Conservation (phyloP, 2,888 invertebrate species). For the Trichogramma dendrolimi region DNA sequence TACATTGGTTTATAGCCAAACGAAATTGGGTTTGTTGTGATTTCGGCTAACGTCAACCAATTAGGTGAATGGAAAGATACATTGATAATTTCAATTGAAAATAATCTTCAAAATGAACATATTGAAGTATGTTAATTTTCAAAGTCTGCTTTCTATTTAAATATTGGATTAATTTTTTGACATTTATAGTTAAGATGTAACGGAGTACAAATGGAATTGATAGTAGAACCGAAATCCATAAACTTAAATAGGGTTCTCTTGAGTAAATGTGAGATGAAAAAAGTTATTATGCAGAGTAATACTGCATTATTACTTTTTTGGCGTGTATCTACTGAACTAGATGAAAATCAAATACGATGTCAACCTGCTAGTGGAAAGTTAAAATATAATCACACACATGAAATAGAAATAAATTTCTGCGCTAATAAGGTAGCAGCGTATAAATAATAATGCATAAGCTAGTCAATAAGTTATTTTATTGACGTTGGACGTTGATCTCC, state of each 20-base stretch:
- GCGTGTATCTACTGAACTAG: slow-evolving; percentile 54
- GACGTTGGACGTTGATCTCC: slow-evolving; percentile 18
- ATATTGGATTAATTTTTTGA: slow-evolving; percentile 7
- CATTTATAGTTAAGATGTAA: slow-evolving; percentile 51
- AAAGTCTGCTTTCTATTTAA: not conserved
- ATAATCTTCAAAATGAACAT: slow-evolving; percentile 59
- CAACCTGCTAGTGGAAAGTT: slow-evolving; percentile 30
- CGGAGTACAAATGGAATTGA: slow-evolving; percentile 56
- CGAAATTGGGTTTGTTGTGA: slow-evolving; percentile 35
- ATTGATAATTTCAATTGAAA: slow-evolving; percentile 52
- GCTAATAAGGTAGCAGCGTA: slow-evolving; percentile 31
- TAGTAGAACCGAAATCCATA: slow-evolving; percentile 47
- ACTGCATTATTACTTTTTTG: slow-evolving; percentile 58
- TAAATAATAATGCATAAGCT: not conserved
- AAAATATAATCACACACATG: slow-evolving; percentile 27
- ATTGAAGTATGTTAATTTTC: slow-evolving; percentile 43
- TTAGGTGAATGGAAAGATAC: slow-evolving; percentile 42
- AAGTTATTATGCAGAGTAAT: slow-evolving; percentile 57
- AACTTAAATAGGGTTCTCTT: slow-evolving; percentile 59
- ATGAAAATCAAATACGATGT: slow-evolving; percentile 43
- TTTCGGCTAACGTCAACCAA: slow-evolving; percentile 44
- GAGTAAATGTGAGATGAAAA: slow-evolving; percentile 54
- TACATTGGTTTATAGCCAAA: slow-evolving; percentile 36
- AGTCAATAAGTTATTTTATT: not conserved
- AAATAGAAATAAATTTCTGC: slow-evolving; percentile 36